Evolutionary conservation across 2,888 invertebrate genomes (phyloP).

Genomic region (Agrilus mali): DNA sequence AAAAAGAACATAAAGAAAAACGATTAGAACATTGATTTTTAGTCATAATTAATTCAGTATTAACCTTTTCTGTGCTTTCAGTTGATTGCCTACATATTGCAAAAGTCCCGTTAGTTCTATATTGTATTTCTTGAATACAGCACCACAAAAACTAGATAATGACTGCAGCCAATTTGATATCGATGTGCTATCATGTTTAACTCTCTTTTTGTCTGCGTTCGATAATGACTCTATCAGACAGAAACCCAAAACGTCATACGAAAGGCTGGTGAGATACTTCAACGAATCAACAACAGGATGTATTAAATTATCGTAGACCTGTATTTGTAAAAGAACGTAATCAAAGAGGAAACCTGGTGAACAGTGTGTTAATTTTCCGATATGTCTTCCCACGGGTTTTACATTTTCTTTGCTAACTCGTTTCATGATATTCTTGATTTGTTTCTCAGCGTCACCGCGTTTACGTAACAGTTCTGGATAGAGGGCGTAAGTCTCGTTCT

Average conservation of each 20-base stretch:
- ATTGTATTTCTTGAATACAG: conserved; percentile 93
- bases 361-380: conserved; percentile 94
- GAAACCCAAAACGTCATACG: conserved; percentile 92
- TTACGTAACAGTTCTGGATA: conserved; percentile 77
- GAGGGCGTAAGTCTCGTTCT: conserved; percentile 72
- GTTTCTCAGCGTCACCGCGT: conserved; percentile 76
- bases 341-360: conserved; percentile 94
- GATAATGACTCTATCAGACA: conserved; percentile 89
- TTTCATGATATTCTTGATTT: conserved; percentile 94
- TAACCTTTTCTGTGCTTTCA: conserved; percentile 91
- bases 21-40: too few relatives aligned
- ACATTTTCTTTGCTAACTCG: conserved; percentile 96
- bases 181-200: conserved; percentile 81
- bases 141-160: conserved; percentile 89
- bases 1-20: conserved; percentile 13
- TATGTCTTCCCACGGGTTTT: conserved; percentile 87
- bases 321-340: conserved; percentile 49
- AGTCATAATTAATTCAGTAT: conserved; percentile 1
- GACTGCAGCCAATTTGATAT: conserved; percentile 92
- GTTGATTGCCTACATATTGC: conserved; percentile 93
- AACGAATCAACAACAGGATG: conserved; percentile 93
- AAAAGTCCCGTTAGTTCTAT: conserved; percentile 90
- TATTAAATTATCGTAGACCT: conserved; percentile 33
- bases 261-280: conserved; percentile 87
- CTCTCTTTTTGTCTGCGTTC: conserved; percentile 58